Conservation (phyloP, 2,888 invertebrate species). For the Protodeltote pygarga region DNA sequence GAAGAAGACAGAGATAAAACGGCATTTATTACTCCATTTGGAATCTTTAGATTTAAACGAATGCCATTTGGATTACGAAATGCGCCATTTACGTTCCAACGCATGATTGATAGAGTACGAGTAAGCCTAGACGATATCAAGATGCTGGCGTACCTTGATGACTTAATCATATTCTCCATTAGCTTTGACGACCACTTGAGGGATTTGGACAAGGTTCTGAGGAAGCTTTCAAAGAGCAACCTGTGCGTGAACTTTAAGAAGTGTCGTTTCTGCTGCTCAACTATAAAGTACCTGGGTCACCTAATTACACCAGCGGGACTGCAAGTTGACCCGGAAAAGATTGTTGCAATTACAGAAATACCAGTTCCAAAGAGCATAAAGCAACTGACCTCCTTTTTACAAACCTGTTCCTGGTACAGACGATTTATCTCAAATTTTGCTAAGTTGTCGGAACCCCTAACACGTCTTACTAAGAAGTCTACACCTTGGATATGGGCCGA, state of each 20-base stretch:
- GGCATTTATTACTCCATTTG: conserved; percentile 4
- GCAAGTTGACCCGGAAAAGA: conserved; percentile 42
- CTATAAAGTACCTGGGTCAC: conserved; percentile 49
- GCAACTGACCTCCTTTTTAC: conserved; percentile 15
- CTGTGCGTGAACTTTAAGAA: conserved; percentile 38
- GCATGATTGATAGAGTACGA: conserved; percentile 23
- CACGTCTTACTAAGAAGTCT: conserved; percentile 43
- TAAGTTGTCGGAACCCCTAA: conserved; percentile 25
- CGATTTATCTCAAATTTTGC: conserved; percentile 40
- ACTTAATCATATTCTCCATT: conserved; percentile 12
- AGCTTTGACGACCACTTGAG: conserved; percentile 8
- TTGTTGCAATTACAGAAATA: conserved; percentile 16
- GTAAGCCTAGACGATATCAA: conserved; percentile 1
- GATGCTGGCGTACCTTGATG: conserved; percentile 19
- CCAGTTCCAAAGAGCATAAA: conserved; percentile 8
- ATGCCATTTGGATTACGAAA: conserved; percentile 12
- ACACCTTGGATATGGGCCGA: conserved; percentile 40
- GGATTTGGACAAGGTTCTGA: conserved; percentile 23
- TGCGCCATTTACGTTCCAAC: conserved; percentile 8
- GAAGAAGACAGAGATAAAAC: conserved; percentile 5
- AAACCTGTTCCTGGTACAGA: conserved; percentile 44
- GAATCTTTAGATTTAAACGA: conserved; percentile 1
- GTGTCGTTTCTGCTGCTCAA: conserved; percentile 35
- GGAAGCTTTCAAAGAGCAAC: conserved; percentile 23
- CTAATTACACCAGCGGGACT: conserved; percentile 45